Base-by-base conservation (phyloP, 1,140 invertebrate genomes). In the Pseudoatta argentina region DNA sequence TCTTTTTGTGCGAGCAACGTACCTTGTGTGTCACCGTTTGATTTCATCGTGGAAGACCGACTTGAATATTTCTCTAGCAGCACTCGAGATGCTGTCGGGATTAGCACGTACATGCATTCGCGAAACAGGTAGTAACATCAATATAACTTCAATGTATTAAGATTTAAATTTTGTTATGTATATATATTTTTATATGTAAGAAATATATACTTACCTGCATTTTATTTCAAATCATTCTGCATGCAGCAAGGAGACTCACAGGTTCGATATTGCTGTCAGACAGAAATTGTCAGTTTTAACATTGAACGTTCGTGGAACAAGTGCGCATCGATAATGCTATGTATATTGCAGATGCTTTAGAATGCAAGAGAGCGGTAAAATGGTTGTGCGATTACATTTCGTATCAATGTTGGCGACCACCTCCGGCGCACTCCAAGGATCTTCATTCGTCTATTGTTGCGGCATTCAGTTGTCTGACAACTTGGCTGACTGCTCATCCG, bases 301-400 rank as follows among this genome's bases (percentile, higher is more conserved):
- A 14, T 86, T 24, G 12, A 81, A 53, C 8, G 55, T 27, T 21
- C 8, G 51, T 18, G 53, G 16, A 59, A 12, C 30, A 48, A 67
- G 39, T 3, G 27, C 14, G 2, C 8, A 18, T 67, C 21, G 86
- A 75, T 21, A 66, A 34, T 82, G 53, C 39, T 89, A 59, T 24
- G n/a, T 86, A 73, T 59, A 77, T 91, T 92, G 18, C 93, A 98
- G 98, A 98, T 96, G 97, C 97, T 67, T 94, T 98, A 87, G 98
- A 98, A 94, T 98, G 98, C 93, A 98, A 98, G 95, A 96, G 98
- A 92, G 98, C 98, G n/a, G 98, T 99, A 5, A 98, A 99, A 94
- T 99, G 99, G 98, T 97, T 99, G 75, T 99, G 98, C 95, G 98
- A 99, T 96, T 99, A 99, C 94, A 99, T 99, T 91, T 97, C 98